These are phyloP conservation scores for Lagopus muta DNA, from an alignment of 2,113 vertebrate species.

Conservation along the genomic window DNA sequence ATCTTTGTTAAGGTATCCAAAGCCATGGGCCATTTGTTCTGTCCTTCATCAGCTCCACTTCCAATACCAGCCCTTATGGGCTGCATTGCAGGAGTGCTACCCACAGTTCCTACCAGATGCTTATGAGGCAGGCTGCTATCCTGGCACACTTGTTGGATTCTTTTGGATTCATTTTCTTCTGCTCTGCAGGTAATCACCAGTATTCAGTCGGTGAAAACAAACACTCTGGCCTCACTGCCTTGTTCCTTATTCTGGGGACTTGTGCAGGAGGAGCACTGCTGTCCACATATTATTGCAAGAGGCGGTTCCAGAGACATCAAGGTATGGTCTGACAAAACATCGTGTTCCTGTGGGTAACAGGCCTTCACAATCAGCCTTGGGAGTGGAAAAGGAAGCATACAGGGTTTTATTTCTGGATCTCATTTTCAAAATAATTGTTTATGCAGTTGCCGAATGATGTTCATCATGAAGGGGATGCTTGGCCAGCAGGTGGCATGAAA, in stretches of 20 bases:
- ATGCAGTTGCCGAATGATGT: neutral
- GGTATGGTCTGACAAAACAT: neutral
- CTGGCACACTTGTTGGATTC: neutral
- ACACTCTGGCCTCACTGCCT: fast-evolving
- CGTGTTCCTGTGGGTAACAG: no score
- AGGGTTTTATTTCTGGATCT: neutral
- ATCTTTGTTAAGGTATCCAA: neutral
- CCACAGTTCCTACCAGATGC: neutral
- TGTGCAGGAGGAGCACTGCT: neutral
- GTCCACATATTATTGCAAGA: fast-evolving
- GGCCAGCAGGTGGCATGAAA: neutral
- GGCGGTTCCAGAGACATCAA: fast-evolving
- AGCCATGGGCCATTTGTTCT: neutral
- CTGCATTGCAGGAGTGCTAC: neutral
- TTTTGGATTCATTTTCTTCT: neutral
- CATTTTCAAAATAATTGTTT: neutral
- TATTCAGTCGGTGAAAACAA: fast-evolving
- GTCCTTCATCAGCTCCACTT: neutral
- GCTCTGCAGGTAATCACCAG: neutral
- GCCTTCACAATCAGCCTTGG: neutral
- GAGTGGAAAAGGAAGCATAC: neutral
- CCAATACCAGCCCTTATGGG: neutral
- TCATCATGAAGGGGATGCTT: neutral
- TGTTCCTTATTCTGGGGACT: fast-evolving
- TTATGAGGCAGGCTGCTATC: neutral